Base-by-base conservation (phyloP, 1,140 invertebrate species). In the Chironomus tepperi region DNA sequence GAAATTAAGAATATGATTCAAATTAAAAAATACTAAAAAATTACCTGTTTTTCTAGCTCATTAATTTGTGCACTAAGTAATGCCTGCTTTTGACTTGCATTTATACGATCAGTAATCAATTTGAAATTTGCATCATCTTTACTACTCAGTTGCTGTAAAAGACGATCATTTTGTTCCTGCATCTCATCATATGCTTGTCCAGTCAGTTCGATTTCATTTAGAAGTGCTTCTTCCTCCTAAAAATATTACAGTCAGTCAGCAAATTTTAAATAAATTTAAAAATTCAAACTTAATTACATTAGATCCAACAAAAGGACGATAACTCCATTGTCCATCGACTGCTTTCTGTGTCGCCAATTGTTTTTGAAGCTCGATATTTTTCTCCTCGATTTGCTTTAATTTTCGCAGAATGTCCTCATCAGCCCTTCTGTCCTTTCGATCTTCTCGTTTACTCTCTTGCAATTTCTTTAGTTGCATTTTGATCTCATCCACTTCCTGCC, bases 91-190 rank as follows among this genome's bases (percentile, higher is more conserved):
- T 98, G 96, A 83, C 98, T 98, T 6, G 96, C 94, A 83, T 99
- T 98, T 74, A 98, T 98, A 74, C 95, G 83, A 79, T 99, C 98
- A 0, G 96, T 96, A 96, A 99, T 99, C 0, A 99, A 88, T 84
- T 99, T 99, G 79, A 99, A 98, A 84, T 99, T 99, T 3, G 97
- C 97, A 81, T 99, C 97, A 82, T 99, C 98, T 80, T 99, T 99
- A 81, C 99, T 97, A 3, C 95, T 85, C 16, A 99, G 84, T 82
- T 99, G 97, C 79, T 98, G 96, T 73, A 99, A 94, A 10, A 99
- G 86, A 42, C 97, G 85, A 0, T 94, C 95, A 84, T 99, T 99
- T 83, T 99, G 96, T 80, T 99, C 97, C 83, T 99, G 97, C 96
- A 99, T 98, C 80, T 99, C 97, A 84, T 99, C 97, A 82, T 98